Conservation (phyloP, 2,888 invertebrate genomes). For the Drosophila ezoana region DNA sequence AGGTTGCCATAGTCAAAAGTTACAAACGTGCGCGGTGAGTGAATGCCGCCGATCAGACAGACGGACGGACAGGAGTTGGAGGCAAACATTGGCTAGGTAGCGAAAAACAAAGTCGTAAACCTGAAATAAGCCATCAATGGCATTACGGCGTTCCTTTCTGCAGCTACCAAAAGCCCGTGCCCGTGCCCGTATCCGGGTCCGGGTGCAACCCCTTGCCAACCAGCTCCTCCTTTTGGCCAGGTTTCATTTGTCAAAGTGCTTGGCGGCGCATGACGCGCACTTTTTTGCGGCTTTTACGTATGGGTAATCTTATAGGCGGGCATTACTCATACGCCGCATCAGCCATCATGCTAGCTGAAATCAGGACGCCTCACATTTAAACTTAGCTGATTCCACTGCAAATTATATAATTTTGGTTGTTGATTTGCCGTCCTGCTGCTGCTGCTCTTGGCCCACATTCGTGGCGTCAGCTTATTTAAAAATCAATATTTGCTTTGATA, state of each 20-base stretch:
- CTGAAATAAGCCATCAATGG: constrained; percentile 80
- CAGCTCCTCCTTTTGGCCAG: constrained; percentile 38
- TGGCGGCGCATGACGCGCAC: constrained; percentile 63
- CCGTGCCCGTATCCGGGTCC: neutral
- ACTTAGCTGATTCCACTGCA: constrained; percentile 78
- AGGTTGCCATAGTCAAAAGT: constrained; percentile 69
- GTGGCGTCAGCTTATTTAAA: constrained; percentile 77
- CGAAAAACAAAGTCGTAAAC: constrained; percentile 79
- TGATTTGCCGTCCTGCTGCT: constrained; percentile 48
- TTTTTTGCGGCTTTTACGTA: constrained; percentile 73
- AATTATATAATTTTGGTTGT: constrained; percentile 78
- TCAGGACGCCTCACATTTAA: constrained; percentile 61
- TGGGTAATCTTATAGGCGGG: constrained; percentile 76
- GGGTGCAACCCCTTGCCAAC: neutral
- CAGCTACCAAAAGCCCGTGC: constrained; percentile 13
- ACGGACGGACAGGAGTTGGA: constrained; percentile 5
- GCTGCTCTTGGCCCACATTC: constrained; percentile 54
- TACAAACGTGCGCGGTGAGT: constrained; percentile 65
- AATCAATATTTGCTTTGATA: constrained; percentile 73
- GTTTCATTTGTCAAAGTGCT: constrained; percentile 79
- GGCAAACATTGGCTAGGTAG: constrained; percentile 68
- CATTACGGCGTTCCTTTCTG: constrained; percentile 69
- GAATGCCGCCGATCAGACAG: constrained; percentile 60
- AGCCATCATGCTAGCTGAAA: constrained; percentile 44
- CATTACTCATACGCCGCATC: constrained; percentile 71